Evolutionary conservation across 2,113 vertebrate genomes (phyloP), one percentile per base, ranked within the genome.

Genomic region (Ia io): DNA sequence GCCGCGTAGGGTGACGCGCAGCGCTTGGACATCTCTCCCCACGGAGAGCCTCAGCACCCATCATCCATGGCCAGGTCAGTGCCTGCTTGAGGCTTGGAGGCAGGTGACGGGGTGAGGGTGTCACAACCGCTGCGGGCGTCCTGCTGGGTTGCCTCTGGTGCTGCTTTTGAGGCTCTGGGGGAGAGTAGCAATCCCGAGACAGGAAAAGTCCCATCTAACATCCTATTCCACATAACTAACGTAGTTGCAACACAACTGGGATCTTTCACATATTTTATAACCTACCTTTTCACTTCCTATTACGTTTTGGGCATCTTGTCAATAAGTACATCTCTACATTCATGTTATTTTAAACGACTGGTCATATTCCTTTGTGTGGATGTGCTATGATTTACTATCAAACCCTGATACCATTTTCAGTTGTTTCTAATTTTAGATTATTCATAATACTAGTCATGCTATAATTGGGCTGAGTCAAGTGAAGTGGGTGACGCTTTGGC

Each of bases 401-500:
- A 25, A 37, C 74, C 30, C 73, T 22, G 47, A 77, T 22, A 32
- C 14, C 49, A 32, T n/a, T 67, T 77, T 44, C 13, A 30, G 25
- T 74, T 77, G 47, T 88, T 95, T 94, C 77, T 86, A 76, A 88
- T 70, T 95, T 95, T 70, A 83, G 35, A 49, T 92, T n/a, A 65
- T 86, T 40, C 49, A 40, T 42, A 44, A 76, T n/a, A 28, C 53
- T 56, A 56, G 53, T 22, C 6, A 20, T 23, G 30, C 7, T 18
- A 11, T 56, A 18, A 37, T 71, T 94, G 37, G 12, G 2, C 32
- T 32, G 82, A 70, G 90, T 93, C 47, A n/a, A 2, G 37, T 37
- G 22, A 69, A 42, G 11, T 7, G 20, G 0, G 40, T 63, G 25
- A 67, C 30, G 53, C 35, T 53, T 65, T 44, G 44, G 30, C 65